phyloP scores from a whole-genome alignment of 2,113 vertebrate genomes.

The Sceloporus tristichus region DNA sequence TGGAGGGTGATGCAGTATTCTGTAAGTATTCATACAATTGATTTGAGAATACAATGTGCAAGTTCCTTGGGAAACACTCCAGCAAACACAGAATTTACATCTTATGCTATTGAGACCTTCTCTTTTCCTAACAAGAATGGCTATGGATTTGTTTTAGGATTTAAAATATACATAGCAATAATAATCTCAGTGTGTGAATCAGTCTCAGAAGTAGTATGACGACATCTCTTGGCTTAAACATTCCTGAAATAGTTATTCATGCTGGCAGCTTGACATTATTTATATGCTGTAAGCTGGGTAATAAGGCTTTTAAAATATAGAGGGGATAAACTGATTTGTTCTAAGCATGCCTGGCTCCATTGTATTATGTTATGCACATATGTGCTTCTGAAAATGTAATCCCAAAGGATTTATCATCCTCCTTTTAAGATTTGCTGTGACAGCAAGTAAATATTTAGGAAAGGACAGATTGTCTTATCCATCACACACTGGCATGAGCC shows the following conservation, averaged over 20 bases:
- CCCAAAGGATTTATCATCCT: not conserved
- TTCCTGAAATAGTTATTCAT: constrained; percentile 47
- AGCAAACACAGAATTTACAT: not conserved
- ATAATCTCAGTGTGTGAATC: constrained; percentile 54
- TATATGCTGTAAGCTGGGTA: constrained; percentile 41
- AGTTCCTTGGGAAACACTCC: not conserved
- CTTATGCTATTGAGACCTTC: not conserved
- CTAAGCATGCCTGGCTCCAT: constrained; percentile 33
- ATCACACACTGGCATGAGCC: not conserved
- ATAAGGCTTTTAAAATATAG: constrained; percentile 49
- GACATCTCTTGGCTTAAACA: constrained; percentile 47
- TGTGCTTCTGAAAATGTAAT: constrained; percentile 21
- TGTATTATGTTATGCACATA: constrained; percentile 28
- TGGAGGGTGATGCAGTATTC: not conserved
- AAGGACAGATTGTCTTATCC: not conserved
- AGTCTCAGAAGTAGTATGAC: constrained; percentile 35
- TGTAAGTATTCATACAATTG: not conserved
- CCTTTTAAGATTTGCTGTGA: not conserved
- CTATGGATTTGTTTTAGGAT: constrained; percentile 37
- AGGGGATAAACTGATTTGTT: constrained; percentile 14
- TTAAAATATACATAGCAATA: constrained; percentile 42
- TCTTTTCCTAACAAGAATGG: constrained; percentile 19
- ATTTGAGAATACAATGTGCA: not conserved
- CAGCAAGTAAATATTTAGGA: constrained; percentile 11
- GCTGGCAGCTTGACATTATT: constrained; percentile 39